phyloP scores from a whole-genome alignment of 2,113 vertebrate genomes.

The Amblyornis subalaris region DNA sequence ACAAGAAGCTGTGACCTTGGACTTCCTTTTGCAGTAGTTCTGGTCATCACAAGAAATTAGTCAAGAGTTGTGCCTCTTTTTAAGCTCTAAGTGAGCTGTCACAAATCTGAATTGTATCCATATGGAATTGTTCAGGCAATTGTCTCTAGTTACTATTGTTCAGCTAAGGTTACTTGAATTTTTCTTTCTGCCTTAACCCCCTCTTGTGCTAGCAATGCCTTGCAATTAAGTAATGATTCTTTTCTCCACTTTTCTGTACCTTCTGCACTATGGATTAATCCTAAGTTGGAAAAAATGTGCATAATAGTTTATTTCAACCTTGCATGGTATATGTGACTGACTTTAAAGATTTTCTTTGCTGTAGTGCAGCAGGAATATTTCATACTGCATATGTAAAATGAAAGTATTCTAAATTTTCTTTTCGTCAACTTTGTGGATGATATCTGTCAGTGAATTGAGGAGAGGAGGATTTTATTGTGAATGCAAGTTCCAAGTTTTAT shows the following conservation, averaged over 20 bases:
- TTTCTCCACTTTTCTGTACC: background rate
- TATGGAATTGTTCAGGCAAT: background rate
- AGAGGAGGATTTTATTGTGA: background rate
- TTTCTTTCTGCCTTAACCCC: rapidly evolving
- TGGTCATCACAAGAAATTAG: background rate
- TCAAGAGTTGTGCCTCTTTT: background rate
- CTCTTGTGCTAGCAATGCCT: background rate
- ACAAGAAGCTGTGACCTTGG: too few relatives aligned
- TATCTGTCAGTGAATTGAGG: background rate
- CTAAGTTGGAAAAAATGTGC: background rate
- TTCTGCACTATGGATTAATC: background rate
- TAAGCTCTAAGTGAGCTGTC: background rate
- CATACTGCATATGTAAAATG: background rate
- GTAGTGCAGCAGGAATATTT: background rate
- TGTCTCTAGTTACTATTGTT: background rate
- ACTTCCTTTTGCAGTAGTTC: background rate
- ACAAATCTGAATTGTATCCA: background rate
- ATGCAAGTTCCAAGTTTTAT: background rate
- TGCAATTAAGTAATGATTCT: background rate
- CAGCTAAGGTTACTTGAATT: background rate
- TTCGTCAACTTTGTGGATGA: background rate
- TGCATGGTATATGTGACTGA: background rate
- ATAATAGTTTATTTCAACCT: rapidly evolving
- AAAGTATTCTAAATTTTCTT: background rate
- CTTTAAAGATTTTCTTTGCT: background rate